These are phyloP conservation scores for Paedocypris sp. DNA, from an alignment of 2,113 vertebrate species.

Conservation along the genomic window DNA sequence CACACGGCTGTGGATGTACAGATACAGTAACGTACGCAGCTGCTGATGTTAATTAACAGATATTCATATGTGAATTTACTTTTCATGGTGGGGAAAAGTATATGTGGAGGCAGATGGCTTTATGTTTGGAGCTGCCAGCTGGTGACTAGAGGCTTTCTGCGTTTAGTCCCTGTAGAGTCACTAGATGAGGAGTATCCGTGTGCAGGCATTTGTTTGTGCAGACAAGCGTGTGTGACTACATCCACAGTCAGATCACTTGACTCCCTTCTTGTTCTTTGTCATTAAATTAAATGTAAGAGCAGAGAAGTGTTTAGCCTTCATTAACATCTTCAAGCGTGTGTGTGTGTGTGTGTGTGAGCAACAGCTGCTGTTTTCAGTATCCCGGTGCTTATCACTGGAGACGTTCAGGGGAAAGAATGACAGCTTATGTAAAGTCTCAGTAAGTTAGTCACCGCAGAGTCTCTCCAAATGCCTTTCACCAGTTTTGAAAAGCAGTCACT, in stretches of 20 bases:
- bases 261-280: neutral
- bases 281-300: neutral
- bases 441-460: neutral
- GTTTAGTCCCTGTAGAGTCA: constrained; percentile 16
- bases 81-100: neutral
- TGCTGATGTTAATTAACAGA: neutral
- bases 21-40: neutral
- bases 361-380: constrained; percentile 17
- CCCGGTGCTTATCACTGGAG: constrained; percentile 6
- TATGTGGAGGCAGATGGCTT: constrained; percentile 21
- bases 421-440: constrained; percentile 22
- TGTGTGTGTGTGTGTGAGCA: neutral
- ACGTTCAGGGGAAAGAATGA: neutral
- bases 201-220: constrained; percentile 9
- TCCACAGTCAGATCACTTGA: neutral
- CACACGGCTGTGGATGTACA: neutral
- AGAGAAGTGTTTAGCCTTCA: neutral
- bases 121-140: constrained; percentile 5
- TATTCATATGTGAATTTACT: neutral
- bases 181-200: constrained; percentile 7
- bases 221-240: constrained; percentile 2
- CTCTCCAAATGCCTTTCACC: constrained; percentile 1
- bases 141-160: constrained; percentile 16
- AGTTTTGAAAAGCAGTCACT: constrained; percentile 1
- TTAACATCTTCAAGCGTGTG: neutral